Conservation (phyloP, 2,888 invertebrate genomes). For the Dasypolia templi region DNA sequence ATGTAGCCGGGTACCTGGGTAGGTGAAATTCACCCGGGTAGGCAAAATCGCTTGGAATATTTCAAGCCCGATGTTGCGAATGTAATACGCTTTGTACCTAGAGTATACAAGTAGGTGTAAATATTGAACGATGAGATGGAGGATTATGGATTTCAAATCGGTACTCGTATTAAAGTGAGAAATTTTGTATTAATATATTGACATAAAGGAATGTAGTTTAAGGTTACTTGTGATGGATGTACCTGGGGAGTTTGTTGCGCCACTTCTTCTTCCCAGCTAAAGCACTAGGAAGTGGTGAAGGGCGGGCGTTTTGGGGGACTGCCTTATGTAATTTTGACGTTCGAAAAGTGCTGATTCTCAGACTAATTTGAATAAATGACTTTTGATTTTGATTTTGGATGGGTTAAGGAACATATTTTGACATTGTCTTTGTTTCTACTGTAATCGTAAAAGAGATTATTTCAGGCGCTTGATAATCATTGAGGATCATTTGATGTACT, state of each 20-base stretch:
- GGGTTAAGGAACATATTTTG: background rate
- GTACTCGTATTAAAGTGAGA: background rate
- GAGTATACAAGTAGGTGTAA: slow-evolving; percentile 19
- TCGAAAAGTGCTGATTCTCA: too few relatives aligned
- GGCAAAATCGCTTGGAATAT: slow-evolving; percentile 53
- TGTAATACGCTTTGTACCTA: slow-evolving; percentile 64
- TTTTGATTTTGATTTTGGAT: too few relatives aligned
- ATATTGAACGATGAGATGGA: slow-evolving; percentile 51
- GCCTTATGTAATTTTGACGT: too few relatives aligned
- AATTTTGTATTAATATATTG: slow-evolving; percentile 1
- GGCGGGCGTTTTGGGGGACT: too few relatives aligned
- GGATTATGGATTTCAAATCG: slow-evolving; percentile 24
- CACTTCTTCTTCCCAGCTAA: too few relatives aligned
- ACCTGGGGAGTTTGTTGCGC: too few relatives aligned
- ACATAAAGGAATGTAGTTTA: background rate
- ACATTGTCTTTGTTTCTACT: background rate
- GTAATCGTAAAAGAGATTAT: background rate
- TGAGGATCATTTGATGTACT: background rate
- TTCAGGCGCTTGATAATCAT: background rate
- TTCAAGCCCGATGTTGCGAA: slow-evolving; percentile 59
- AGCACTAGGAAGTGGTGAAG: too few relatives aligned
- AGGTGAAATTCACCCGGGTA: slow-evolving; percentile 52
- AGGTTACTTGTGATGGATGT: background rate
- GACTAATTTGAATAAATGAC: too few relatives aligned
- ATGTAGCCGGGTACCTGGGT: slow-evolving; percentile 8